phyloP scores from a whole-genome alignment of 2,113 vertebrate species.

The Myotis yumanensis region DNA sequence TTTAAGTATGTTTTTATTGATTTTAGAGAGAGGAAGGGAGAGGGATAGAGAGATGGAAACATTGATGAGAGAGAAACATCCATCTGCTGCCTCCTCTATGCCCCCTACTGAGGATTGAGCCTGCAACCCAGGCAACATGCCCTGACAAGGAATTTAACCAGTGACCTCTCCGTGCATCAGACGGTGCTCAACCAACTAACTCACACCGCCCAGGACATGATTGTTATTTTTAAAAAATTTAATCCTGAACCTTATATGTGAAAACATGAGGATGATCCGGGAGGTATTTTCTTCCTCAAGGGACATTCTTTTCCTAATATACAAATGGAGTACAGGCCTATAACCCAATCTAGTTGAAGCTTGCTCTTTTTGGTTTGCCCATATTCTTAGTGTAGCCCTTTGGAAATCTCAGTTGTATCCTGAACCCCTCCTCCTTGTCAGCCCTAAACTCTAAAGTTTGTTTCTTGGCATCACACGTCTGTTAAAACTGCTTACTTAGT shows the following conservation, averaged over 20 bases:
- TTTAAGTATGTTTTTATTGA: no score
- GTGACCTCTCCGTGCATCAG: no score
- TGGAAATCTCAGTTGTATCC: background rate
- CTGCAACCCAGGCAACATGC: no score
- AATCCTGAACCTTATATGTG: background rate
- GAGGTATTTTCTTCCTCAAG: background rate
- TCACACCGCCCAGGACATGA: background rate
- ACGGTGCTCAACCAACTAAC: no score
- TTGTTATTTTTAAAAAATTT: background rate
- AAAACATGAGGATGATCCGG: background rate
- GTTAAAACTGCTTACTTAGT: background rate
- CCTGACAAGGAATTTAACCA: no score
- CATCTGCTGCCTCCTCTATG: no score
- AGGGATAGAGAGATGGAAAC: no score
- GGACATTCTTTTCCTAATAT: background rate
- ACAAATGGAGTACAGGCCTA: background rate
- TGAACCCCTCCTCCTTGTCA: background rate
- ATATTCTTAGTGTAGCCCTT: background rate
- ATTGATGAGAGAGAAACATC: no score
- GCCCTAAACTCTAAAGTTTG: background rate
- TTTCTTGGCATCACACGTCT: background rate
- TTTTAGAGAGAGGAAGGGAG: no score
- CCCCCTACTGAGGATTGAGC: no score
- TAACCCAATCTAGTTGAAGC: background rate
- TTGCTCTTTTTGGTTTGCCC: background rate